Percentiles rank a stretch among this genome's conserved stretches.
Conservation (phyloP, 2,113 vertebrate species). For the Meriones unguiculatus region DNA sequence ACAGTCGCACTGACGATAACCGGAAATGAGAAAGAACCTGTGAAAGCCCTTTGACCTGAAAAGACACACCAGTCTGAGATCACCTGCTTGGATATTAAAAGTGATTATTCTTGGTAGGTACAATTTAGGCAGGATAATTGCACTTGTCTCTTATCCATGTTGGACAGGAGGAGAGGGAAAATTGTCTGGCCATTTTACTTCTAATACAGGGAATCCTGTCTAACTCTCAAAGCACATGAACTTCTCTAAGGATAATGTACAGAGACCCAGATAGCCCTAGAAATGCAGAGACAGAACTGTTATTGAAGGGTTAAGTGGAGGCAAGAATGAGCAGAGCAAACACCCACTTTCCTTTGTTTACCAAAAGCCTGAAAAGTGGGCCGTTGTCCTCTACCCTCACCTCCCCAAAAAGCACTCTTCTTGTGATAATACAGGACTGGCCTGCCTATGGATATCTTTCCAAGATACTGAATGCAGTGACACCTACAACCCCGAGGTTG, state of each 20-base stretch:
- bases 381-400: neutral
- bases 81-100: constrained; percentile 28
- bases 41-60: neutral
- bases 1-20: neutral
- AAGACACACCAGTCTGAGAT: neutral
- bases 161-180: neutral
- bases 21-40: constrained; percentile 4
- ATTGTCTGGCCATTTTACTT: neutral
- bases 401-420: neutral
- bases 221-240: constrained; percentile 35
- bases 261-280: neutral
- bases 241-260: constrained; percentile 3
- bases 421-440: neutral
- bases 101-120: neutral
- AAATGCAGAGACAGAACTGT: neutral
- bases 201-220: neutral
- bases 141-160: neutral
- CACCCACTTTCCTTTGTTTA: neutral
- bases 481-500: neutral
- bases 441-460: neutral
- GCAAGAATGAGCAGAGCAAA: neutral
- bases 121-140: constrained; percentile 23
- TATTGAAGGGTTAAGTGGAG: neutral
- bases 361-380: neutral
- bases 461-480: neutral